phyloP scores from a whole-genome alignment of 2,113 vertebrate species.

The Etheostoma spectabile region DNA sequence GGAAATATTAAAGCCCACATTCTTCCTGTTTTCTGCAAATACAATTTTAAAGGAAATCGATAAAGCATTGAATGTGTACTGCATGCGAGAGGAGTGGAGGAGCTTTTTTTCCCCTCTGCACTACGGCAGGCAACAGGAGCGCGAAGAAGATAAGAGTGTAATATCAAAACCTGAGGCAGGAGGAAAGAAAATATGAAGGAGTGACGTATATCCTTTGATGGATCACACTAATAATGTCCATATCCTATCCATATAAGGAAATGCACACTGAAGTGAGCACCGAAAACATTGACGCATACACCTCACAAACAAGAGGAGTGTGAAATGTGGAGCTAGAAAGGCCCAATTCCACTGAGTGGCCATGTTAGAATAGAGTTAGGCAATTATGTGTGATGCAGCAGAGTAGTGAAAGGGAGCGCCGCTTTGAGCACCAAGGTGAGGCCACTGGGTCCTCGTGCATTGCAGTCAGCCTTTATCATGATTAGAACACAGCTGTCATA shows the following conservation, averaged over 20 bases:
- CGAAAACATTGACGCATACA: neutral
- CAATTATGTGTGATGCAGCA: slow-evolving; percentile 64
- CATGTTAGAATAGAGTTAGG: slow-evolving; percentile 60
- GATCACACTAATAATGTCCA: slow-evolving; percentile 62
- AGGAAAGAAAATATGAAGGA: slow-evolving; percentile 60
- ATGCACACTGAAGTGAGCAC: slow-evolving; percentile 17
- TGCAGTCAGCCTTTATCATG: slow-evolving; percentile 65
- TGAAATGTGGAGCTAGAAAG: slow-evolving; percentile 45
- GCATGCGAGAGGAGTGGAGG: slow-evolving; percentile 44
- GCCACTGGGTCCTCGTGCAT: slow-evolving; percentile 37
- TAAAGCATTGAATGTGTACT: slow-evolving; percentile 63
- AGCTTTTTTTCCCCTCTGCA: neutral
- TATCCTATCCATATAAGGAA: slow-evolving; percentile 35
- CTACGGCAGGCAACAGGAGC: slow-evolving; percentile 33
- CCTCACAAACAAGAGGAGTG: slow-evolving; percentile 26
- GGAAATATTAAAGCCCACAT: slow-evolving; percentile 76
- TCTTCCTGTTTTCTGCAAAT: slow-evolving; percentile 76
- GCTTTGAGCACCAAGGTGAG: slow-evolving; percentile 63
- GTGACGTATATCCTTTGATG: slow-evolving; percentile 64
- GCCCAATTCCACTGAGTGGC: slow-evolving; percentile 71
- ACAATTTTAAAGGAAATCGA: slow-evolving; percentile 79
- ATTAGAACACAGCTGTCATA: slow-evolving; percentile 76
- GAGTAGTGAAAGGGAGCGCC: slow-evolving; percentile 47
- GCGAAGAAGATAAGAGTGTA: slow-evolving; percentile 65
- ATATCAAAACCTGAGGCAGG: slow-evolving; percentile 64